phyloP scores from a whole-genome alignment of 2,113 vertebrate species.

The Accipiter cooperii region DNA sequence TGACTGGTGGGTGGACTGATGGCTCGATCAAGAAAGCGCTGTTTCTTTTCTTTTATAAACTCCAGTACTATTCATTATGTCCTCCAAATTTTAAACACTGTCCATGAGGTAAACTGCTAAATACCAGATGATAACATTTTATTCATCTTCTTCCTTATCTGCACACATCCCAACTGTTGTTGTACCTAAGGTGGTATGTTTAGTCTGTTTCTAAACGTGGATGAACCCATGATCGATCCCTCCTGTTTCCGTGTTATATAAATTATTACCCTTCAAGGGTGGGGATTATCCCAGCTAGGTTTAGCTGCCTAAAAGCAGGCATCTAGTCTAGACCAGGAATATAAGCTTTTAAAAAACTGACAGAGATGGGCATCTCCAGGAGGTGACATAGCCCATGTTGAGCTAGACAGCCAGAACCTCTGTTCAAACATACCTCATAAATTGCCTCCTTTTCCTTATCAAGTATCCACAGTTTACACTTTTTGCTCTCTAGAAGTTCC shows the following conservation, averaged over 20 bases:
- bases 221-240: background rate
- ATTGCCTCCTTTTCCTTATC: background rate
- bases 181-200: background rate
- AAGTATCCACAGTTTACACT: background rate
- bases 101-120: background rate
- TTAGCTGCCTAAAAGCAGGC: background rate
- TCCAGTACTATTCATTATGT: background rate
- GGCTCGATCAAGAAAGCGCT: background rate
- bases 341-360: background rate
- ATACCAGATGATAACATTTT: background rate
- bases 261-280: background rate
- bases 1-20: background rate
- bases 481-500: background rate
- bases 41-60: background rate
- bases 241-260: background rate
- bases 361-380: background rate
- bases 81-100: background rate
- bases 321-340: background rate
- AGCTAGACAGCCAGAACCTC: background rate
- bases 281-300: background rate
- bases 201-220: background rate
- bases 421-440: background rate
- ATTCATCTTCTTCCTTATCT: background rate
- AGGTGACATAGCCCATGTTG: background rate
- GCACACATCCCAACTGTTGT: background rate